These are phyloP conservation scores for Tipula confusa DNA, from an alignment of 2,888 invertebrate species.

Conservation along the genomic window DNA sequence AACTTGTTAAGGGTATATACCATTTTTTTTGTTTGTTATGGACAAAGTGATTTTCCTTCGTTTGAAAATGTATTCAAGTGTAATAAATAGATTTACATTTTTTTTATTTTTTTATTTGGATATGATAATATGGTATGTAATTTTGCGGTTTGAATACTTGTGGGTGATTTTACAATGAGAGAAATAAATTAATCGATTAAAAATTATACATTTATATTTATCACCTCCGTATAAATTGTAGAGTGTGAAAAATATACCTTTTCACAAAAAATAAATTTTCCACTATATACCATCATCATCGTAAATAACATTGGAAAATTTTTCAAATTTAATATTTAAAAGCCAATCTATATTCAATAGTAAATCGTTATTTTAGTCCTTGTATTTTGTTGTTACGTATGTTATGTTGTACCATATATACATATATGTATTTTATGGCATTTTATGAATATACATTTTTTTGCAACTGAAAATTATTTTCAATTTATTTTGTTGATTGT, in stretches of 20 bases:
- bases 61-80: neutral
- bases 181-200: too few relatives aligned
- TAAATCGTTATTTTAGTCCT: neutral
- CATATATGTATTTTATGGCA: too few relatives aligned
- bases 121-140: too few relatives aligned
- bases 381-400: neutral
- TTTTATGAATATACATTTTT: neutral
- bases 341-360: conserved; percentile 30
- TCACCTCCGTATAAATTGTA: too few relatives aligned
- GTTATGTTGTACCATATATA: too few relatives aligned
- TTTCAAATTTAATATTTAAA: conserved; percentile 27
- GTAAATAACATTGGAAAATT: neutral
- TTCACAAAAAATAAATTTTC: neutral
- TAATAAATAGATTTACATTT: neutral
- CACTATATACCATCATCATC: neutral
- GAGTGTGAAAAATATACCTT: neutral
- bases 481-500: conserved; percentile 3
- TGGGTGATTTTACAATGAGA: neutral
- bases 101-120: neutral
- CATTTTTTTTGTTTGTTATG: neutral
- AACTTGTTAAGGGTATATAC: neutral
- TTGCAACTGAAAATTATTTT: conserved; percentile 20
- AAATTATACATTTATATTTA: too few relatives aligned
- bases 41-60: neutral
- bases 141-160: neutral